A percentile compares a stretch with the other conserved stretches of the same genome.
These are phyloP conservation scores for Calameuta pallipes DNA, from an alignment of 2,888 invertebrate species.

Conservation along the genomic window DNA sequence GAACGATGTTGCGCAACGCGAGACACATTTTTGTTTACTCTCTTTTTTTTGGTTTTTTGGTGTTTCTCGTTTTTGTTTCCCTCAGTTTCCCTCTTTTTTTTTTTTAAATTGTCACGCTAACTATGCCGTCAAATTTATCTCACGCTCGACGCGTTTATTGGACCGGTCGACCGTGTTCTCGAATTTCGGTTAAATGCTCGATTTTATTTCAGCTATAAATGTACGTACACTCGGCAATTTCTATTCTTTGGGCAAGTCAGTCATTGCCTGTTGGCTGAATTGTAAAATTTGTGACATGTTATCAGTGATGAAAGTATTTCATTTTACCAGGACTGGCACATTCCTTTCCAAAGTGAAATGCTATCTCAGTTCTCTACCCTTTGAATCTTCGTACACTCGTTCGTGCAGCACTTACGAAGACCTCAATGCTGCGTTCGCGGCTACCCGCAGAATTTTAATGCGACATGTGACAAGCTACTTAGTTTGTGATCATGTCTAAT, in stretches of 20 bases:
- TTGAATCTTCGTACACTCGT: too few relatives aligned
- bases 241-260: too few relatives aligned
- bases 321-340: too few relatives aligned
- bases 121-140: neutral
- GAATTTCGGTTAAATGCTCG: neutral
- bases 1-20: neutral
- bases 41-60: neutral
- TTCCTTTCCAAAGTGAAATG: too few relatives aligned
- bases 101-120: neutral
- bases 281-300: too few relatives aligned
- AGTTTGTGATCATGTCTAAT: too few relatives aligned
- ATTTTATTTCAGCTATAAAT: too few relatives aligned
- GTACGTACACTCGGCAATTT: too few relatives aligned
- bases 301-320: too few relatives aligned
- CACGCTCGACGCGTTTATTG: neutral
- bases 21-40: neutral
- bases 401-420: too few relatives aligned
- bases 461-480: constrained; percentile 10
- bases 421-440: neutral
- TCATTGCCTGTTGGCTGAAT: too few relatives aligned
- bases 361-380: too few relatives aligned
- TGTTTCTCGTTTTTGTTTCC: neutral
- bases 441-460: neutral
- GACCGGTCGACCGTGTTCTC: neutral
- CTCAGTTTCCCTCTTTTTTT: neutral